A percentile compares a stretch with the other conserved stretches of the same genome.
Evolutionary conservation across 2,113 vertebrate genomes (phyloP).

Genomic region (Pygoscelis adeliae): DNA sequence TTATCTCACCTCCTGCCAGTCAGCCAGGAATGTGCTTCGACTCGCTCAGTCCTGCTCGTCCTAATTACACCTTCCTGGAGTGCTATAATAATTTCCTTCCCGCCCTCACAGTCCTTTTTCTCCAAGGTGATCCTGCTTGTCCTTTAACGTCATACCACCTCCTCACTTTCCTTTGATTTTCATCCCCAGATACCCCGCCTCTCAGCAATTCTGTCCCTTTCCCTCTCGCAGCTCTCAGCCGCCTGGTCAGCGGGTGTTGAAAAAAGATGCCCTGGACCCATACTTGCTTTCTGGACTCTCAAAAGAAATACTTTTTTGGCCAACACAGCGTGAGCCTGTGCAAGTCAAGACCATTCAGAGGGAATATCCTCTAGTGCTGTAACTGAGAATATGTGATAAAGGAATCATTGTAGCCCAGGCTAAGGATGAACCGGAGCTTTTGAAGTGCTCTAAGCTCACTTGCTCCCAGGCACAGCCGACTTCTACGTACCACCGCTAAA

Average conservation of each 20-base stretch:
- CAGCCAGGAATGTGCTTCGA: background rate
- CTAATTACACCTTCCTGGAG: background rate
- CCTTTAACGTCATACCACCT: background rate
- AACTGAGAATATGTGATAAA: background rate
- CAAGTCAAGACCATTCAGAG: background rate
- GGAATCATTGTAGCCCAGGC: background rate
- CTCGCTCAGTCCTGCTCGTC: background rate
- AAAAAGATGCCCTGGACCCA: background rate
- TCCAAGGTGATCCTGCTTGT: background rate
- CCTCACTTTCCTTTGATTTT: background rate
- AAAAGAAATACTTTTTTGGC: background rate
- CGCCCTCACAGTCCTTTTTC: background rate
- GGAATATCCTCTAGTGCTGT: background rate
- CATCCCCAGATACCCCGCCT: background rate
- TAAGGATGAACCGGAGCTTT: background rate
- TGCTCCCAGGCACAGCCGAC: background rate
- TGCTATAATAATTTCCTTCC: background rate
- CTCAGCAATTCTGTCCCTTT: background rate
- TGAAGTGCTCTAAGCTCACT: background rate
- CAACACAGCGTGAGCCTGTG: background rate
- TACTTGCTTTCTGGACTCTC: background rate
- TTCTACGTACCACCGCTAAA: background rate
- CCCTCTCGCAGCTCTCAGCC: background rate
- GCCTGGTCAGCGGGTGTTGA: background rate
- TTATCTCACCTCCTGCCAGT: background rate